Evolutionary conservation across 1,140 invertebrate species (phyloP).

Genomic region (Pseudomyrmex sp.): DNA sequence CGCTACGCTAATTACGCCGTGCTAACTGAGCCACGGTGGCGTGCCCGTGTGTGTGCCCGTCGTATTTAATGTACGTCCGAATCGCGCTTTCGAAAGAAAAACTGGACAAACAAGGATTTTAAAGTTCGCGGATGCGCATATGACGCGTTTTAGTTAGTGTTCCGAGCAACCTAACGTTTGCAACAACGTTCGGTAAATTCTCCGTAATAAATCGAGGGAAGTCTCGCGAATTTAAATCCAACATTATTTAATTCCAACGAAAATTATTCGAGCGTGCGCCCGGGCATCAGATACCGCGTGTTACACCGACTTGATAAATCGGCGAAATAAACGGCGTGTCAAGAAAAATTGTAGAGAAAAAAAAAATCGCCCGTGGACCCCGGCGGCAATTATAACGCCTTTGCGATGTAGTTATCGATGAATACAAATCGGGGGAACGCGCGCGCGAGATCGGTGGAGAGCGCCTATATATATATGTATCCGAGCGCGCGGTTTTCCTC

Average conservation of each 20-base stretch:
- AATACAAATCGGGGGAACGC: slow-evolving; percentile 59
- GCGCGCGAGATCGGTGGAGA: neutral
- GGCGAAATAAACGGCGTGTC: neutral
- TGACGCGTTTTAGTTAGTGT: too few species aligned
- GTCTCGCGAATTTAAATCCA: too few species aligned
- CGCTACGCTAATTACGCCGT: slow-evolving; percentile 79
- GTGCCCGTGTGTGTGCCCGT: slow-evolving; percentile 1
- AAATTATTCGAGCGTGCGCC: neutral
- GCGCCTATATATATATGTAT: slow-evolving; percentile 54
- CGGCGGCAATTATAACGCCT: slow-evolving; percentile 60
- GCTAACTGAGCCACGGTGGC: slow-evolving; percentile 76
- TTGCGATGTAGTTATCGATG: slow-evolving; percentile 57
- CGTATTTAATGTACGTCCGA: slow-evolving; percentile 26
- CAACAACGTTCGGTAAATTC: neutral
- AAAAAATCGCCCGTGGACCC: neutral
- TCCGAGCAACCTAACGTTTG: neutral
- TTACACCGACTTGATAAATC: slow-evolving; percentile 24
- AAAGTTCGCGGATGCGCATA: neutral
- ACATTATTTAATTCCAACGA: neutral
- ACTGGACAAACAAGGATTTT: slow-evolving; percentile 13
- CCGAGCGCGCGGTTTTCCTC: slow-evolving; percentile 65
- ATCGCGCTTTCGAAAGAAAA: slow-evolving; percentile 29
- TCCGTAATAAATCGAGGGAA: too few species aligned
- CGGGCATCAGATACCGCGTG: neutral
- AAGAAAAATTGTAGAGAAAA: slow-evolving; percentile 12